Percentiles rank a stretch among this genome's conserved stretches.
phyloP scores from a whole-genome alignment of 2,888 invertebrate species.

The Rhyacophila evoluta region DNA sequence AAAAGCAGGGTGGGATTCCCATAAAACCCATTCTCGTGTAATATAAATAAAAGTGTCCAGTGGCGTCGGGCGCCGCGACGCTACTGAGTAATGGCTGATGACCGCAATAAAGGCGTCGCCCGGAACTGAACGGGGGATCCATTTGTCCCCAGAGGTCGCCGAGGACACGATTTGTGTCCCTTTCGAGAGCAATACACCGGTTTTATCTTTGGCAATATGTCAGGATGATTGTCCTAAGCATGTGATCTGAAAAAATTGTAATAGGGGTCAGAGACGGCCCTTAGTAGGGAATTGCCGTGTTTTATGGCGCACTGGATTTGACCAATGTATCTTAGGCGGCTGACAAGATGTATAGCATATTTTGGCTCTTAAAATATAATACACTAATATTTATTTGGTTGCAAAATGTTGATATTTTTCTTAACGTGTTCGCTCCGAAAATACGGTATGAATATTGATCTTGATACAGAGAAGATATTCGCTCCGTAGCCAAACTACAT shows the following conservation, averaged over 20 bases:
- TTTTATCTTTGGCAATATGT: conserved; percentile 39
- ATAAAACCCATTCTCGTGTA: conserved; percentile 19
- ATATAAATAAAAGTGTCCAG: conserved; percentile 24
- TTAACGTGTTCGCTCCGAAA: no score
- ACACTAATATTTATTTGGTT: no score
- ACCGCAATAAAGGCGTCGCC: conserved; percentile 53
- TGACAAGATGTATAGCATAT: neutral
- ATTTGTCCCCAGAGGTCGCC: neutral
- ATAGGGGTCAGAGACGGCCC: conserved; percentile 3
- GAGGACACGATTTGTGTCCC: conserved; percentile 39
- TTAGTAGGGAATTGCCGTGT: neutral
- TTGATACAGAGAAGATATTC: no score
- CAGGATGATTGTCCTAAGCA: conserved; percentile 27
- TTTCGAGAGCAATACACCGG: conserved; percentile 37
- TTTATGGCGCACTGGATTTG: neutral
- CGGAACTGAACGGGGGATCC: conserved; percentile 45
- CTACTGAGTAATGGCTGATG: conserved; percentile 51
- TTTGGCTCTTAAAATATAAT: neutral
- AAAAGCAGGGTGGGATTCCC: neutral
- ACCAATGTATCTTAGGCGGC: neutral
- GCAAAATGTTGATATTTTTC: no score
- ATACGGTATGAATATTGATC: no score
- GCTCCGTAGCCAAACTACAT: no score
- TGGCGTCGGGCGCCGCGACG: conserved; percentile 38
- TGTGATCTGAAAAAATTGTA: conserved; percentile 24